These are phyloP conservation scores for Hydraecia micacea DNA, from an alignment of 2,888 invertebrate genomes.

Conservation along the genomic window DNA sequence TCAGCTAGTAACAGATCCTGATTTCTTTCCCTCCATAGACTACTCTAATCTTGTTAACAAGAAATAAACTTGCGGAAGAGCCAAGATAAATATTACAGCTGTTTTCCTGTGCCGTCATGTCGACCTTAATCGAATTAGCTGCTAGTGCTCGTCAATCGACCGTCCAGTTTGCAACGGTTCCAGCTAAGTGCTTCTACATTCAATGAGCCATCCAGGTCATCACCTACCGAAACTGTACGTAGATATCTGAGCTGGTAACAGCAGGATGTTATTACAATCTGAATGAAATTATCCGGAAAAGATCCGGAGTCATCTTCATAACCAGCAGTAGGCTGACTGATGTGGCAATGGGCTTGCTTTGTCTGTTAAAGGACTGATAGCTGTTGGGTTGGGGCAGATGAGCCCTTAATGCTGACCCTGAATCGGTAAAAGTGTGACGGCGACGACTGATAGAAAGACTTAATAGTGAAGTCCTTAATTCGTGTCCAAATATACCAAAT, in stretches of 20 bases:
- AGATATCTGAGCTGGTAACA: neutral
- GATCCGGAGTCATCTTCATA: neutral
- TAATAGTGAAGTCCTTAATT: neutral
- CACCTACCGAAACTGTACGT: neutral
- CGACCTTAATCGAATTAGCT: conserved; percentile 20
- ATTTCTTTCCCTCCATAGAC: neutral
- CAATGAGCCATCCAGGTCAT: neutral
- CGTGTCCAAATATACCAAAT: neutral
- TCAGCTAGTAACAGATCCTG: neutral
- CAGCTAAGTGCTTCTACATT: neutral
- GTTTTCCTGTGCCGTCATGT: conserved; percentile 15
- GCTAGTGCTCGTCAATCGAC: neutral
- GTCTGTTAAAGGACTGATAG: neutral
- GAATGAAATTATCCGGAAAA: neutral
- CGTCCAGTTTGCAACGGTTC: conserved; percentile 30
- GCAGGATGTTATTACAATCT: neutral
- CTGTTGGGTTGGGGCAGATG: neutral
- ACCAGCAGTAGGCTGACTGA: neutral
- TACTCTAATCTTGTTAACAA: neutral
- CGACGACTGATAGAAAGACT: neutral
- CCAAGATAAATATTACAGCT: conserved; percentile 7
- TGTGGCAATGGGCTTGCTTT: neutral
- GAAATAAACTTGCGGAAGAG: neutral
- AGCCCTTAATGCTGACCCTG: neutral
- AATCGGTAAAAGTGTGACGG: neutral